Evolutionary conservation across 2,888 invertebrate species (phyloP), one percentile per base, ranked within the genome.

Genomic region (Melanotus villosus): DNA sequence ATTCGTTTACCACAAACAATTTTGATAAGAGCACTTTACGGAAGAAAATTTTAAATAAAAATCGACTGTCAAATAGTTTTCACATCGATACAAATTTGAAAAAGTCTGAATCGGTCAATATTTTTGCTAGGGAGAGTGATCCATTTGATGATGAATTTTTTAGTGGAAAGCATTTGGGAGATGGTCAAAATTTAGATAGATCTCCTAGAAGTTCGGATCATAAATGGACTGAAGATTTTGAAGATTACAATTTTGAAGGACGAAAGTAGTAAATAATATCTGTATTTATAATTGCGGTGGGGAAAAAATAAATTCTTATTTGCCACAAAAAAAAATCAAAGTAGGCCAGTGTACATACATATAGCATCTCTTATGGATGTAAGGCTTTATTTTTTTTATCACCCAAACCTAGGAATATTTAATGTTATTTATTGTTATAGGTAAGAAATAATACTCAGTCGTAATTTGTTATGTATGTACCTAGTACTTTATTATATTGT

Each of bases 91-190:
- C 89, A 63, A 89, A 92, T 79, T 90, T 95, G 52, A 93, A 93
- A 79, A 96, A 96, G 83, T 95, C 95, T 0, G 95, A 95, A 81
- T 95, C 95, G 2, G 92, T 95, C 6, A 95, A 96, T 84, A 96
- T 96, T 78, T 96, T 96, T 85, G 92, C 92, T 2, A 89, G 93
- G 57, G 94, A 94, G 80, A 90, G 89, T 47, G 96, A 96, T 85
- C 96, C 96, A 0, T 96, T 96, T 80, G 96, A 95, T 76, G 93
- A 93, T 60, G 94, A 95, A 75, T 96, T 96, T 85, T 96, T 96
- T 81, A 91, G 80, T 60, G 79, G 78, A 16, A 83, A 73, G 19
- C 26, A 47, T 16, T 34, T 38, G 1, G 56, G 64, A 7, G 71
- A 64, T 0, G 34, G 36, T 0, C 45, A 45, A 10, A 50, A 58